Evolutionary conservation across 35 echinoderm and acorn worm genomes (phyloP).

Genomic region (Ptychodera flava): DNA sequence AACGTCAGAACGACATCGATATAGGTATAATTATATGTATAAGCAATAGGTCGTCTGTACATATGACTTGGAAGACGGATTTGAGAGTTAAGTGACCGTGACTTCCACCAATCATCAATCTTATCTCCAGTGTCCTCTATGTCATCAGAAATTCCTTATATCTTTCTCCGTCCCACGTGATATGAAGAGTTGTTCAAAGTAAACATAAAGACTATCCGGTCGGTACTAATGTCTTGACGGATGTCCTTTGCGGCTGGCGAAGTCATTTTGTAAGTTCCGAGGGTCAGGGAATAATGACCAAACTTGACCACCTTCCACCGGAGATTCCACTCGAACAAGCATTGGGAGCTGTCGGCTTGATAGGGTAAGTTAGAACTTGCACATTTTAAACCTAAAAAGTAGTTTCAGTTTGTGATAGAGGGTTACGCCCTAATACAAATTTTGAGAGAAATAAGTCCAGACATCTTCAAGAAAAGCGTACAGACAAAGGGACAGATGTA

Average conservation of each 20-base stretch:
- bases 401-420: background rate
- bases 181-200: background rate
- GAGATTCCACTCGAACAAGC: constrained; percentile 43
- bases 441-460: background rate
- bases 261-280: background rate
- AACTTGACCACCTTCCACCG: background rate
- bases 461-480: background rate
- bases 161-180: background rate
- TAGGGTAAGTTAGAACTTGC: constrained; percentile 50
- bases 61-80: background rate
- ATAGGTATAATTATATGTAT: background rate
- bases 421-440: background rate
- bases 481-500: background rate
- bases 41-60: background rate
- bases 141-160: background rate
- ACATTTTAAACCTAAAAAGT: background rate
- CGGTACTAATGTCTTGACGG: background rate
- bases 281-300: background rate
- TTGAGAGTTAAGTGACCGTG: background rate
- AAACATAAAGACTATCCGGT: background rate
- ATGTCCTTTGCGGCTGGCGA: background rate
- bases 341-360: constrained; percentile 64
- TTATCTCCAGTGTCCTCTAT: background rate
- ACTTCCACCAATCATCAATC: background rate
- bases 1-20: background rate